phyloP scores from a whole-genome alignment of 2,797 vertebrate genomes.

The Muscicapa striata region DNA sequence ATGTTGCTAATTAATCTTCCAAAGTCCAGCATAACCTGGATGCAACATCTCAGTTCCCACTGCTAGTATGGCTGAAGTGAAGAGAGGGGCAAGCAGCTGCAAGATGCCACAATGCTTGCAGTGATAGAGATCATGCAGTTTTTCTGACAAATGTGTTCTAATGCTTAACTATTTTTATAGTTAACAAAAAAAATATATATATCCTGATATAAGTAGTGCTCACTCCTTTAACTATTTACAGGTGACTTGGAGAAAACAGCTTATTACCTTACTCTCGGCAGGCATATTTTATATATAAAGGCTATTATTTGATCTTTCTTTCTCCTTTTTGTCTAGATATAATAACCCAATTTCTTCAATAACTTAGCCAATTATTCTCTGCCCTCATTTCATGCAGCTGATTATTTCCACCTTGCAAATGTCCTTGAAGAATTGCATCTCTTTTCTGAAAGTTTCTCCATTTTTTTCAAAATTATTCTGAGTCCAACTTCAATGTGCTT shows the following conservation, averaged over 20 bases:
- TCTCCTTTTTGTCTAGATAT: background rate
- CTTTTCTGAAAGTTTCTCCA: background rate
- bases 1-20: background rate
- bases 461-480: slow-evolving; percentile 11
- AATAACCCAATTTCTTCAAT: background rate
- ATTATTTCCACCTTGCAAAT: slow-evolving; percentile 11
- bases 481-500: background rate
- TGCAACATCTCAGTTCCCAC: background rate
- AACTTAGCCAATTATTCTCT: background rate
- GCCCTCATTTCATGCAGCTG: background rate
- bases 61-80: background rate
- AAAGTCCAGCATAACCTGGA: background rate
- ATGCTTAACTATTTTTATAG: background rate
- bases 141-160: background rate
- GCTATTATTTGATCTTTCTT: background rate
- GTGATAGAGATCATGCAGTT: background rate
- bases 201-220: background rate
- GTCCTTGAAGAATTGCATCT: background rate
- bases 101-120: background rate
- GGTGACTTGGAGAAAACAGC: background rate
- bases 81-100: rapidly evolving
- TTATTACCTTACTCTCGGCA: background rate
- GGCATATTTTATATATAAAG: background rate
- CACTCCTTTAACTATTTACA: background rate
- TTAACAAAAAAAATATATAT: background rate